Percentiles rank a stretch among this genome's conserved stretches.
Evolutionary conservation across 1,140 invertebrate genomes (phyloP).

Genomic region (Lerema accius): DNA sequence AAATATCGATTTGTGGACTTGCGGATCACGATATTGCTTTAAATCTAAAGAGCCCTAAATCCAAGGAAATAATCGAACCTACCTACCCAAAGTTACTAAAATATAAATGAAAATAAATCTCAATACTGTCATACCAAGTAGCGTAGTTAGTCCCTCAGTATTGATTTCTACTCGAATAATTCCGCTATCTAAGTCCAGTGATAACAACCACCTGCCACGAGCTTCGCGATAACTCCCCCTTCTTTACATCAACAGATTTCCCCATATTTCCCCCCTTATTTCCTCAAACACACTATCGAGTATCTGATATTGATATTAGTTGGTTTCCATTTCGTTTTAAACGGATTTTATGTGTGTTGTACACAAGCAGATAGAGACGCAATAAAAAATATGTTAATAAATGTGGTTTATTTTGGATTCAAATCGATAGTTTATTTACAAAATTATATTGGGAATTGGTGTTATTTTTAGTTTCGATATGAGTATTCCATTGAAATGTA

Average conservation of each 20-base stretch:
- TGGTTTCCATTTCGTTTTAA: constrained; percentile 2
- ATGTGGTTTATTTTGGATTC: too few species aligned
- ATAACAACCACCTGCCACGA: constrained; percentile 69
- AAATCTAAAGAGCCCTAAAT: too few species aligned
- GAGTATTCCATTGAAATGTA: too few species aligned
- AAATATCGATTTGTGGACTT: too few species aligned
- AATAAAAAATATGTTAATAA: too few species aligned
- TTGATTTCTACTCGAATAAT: constrained; percentile 74
- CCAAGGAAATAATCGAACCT: too few species aligned
- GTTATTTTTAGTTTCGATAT: too few species aligned
- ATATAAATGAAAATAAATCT: not conserved
- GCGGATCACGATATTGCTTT: too few species aligned
- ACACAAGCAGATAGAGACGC: too few species aligned
- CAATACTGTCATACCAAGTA: constrained; percentile 38
- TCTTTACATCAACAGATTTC: constrained; percentile 53
- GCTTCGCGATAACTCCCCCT: constrained; percentile 69
- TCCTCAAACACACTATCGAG: constrained; percentile 44
- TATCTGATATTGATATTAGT: constrained; percentile 25
- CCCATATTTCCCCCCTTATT: constrained; percentile 38
- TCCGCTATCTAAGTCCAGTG: constrained; percentile 68
- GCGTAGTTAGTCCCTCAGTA: constrained; percentile 54
- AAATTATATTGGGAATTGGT: too few species aligned
- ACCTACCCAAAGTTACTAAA: too few species aligned
- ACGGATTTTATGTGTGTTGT: not conserved
- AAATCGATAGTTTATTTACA: too few species aligned